Evolutionary conservation across 1,140 invertebrate genomes (phyloP), one percentile per base, ranked within the genome.

Genomic region (Conus ventricosus): DNA sequence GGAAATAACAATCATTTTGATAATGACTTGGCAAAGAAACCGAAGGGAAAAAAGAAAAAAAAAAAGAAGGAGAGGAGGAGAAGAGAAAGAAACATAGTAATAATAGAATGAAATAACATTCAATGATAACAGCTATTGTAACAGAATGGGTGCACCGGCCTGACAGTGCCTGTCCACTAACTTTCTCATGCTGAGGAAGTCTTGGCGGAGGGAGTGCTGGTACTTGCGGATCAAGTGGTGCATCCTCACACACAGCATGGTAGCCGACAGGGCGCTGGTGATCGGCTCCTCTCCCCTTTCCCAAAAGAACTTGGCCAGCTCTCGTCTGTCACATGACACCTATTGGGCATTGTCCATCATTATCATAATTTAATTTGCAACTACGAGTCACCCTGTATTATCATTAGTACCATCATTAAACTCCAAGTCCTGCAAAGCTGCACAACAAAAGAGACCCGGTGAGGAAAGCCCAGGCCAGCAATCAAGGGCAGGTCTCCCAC

Each of bases 281-380:
- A 95, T 91, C 13, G 93, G 91, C 71, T 94, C n/a, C n/a, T n/a
- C 92, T 7, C 92, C 93, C 82, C 92, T 91, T 83, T 95, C 93
- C 93, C 94, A 93, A 51, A 94, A 92, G 78, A 94, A 92, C 53
- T 92, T 92, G 4, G 94, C 93, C 87, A 94, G 87, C 25, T 91
- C 88, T 39, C 88, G 85, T 84, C 92, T 94, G 87, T 63, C 85
- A 83, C 81, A 83, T 83, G 39, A 83, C 57, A 60, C 0, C 5
- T 60, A 60, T 60, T 15, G 15, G n/a, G 1, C 57, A 60, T 0
- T 60, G 8, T 60, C 57, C 8, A 3, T 39, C 39, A 39, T 39
- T 3, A 39, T 39, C 39, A 39, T 39, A 39, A 39, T 39, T 39
- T 1, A 1, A 39, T 1, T 39, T 39, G 39, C 39, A 39, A 39